phyloP scores from a whole-genome alignment of 2,888 invertebrate species.

The Pseudanteris insignis region DNA sequence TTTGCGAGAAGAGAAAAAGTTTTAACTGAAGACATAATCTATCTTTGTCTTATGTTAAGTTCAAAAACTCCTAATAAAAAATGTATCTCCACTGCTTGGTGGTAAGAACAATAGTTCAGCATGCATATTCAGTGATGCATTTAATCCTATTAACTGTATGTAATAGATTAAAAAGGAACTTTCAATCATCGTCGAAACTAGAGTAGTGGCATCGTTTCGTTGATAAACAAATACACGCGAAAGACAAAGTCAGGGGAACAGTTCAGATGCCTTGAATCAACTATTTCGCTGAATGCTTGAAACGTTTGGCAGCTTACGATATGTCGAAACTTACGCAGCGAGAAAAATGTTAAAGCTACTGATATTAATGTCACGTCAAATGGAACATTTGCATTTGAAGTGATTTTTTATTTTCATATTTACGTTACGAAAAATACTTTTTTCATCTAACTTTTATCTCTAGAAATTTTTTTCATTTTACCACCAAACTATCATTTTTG shows the following conservation, averaged over 20 bases:
- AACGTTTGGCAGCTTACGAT: conserved; percentile 18
- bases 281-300: conserved; percentile 11
- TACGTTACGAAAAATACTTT: too few species aligned
- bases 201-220: conserved; percentile 8
- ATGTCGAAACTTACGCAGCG: conserved; percentile 1
- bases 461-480: too few species aligned
- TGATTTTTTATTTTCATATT: neutral
- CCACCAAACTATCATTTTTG: too few species aligned
- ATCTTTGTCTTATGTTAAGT: too few species aligned
- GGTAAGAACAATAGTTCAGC: too few species aligned
- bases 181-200: conserved; percentile 21
- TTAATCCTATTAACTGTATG: neutral
- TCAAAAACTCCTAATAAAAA: too few species aligned
- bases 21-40: too few species aligned
- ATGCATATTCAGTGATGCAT: neutral
- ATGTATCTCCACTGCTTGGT: too few species aligned
- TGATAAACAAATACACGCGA: conserved; percentile 22
- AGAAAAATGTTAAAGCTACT: conserved; percentile 1
- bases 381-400: conserved; percentile 8
- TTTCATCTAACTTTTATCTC: too few species aligned
- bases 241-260: too few species aligned
- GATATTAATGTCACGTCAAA: conserved; percentile 14
- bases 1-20: too few species aligned
- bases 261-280: too few species aligned
- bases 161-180: conserved; percentile 7